Evolutionary conservation across 2,797 vertebrate species (phyloP).

Genomic region (Bryconaethiops microstoma): DNA sequence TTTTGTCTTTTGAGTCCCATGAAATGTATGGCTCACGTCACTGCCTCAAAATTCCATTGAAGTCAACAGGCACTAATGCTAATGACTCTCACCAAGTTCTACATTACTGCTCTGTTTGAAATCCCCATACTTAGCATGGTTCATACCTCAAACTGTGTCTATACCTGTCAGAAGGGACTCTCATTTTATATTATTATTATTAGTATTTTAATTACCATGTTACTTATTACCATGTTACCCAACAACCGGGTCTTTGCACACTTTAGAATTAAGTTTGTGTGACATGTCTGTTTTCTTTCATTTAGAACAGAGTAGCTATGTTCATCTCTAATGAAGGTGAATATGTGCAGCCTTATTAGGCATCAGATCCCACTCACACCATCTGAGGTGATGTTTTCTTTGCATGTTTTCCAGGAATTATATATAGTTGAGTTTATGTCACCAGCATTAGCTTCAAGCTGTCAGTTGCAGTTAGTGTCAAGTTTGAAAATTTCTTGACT

Average conservation of each 20-base stretch:
- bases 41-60: not conserved
- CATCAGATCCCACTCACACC: constrained; percentile 53
- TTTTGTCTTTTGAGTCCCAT: too few relatives aligned
- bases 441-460: constrained; percentile 41
- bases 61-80: not conserved
- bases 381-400: constrained; percentile 53
- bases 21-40: too few relatives aligned
- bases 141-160: not conserved
- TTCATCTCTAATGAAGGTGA: constrained; percentile 46
- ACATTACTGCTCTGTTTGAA: not conserved
- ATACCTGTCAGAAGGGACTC: not conserved
- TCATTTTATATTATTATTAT: not conserved
- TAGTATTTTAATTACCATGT: too few relatives aligned
- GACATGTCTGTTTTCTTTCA: constrained; percentile 7
- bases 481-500: constrained; percentile 38
- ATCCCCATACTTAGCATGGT: not conserved
- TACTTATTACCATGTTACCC: not conserved
- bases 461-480: constrained; percentile 39
- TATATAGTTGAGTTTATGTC: constrained; percentile 51
- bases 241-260: not conserved
- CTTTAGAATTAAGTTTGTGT: constrained; percentile 55
- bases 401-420: constrained; percentile 35
- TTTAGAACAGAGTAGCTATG: constrained; percentile 29
- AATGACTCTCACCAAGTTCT: not conserved
- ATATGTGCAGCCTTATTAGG: constrained; percentile 43